A percentile compares a stretch with the other conserved stretches of the same genome.
Evolutionary conservation across 2,797 vertebrate species (phyloP).

Genomic region (Linurgus olivaceus): DNA sequence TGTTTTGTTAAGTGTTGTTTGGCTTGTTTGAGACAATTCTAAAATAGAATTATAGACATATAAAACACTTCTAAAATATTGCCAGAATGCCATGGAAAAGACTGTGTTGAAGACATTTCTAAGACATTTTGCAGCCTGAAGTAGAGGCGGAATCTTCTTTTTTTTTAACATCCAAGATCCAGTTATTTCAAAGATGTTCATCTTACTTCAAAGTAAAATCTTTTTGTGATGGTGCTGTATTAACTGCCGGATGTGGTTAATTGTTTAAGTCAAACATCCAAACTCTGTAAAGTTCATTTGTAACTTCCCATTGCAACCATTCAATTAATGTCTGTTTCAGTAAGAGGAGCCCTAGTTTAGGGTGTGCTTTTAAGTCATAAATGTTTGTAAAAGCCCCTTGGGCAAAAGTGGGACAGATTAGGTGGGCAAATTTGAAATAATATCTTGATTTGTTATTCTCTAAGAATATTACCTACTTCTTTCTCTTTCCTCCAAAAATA

Average conservation of each 20-base stretch:
- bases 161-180: not conserved
- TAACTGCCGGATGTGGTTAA: not conserved
- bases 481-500: not conserved
- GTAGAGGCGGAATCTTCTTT: not conserved
- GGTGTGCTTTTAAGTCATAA: not conserved
- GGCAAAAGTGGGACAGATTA: not conserved
- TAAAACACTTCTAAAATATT: constrained; percentile 27
- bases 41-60: constrained; percentile 72
- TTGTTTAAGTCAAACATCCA: not conserved
- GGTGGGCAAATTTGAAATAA: not conserved
- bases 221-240: not conserved
- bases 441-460: not conserved
- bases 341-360: not conserved
- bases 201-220: not conserved
- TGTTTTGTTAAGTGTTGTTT: constrained; percentile 73
- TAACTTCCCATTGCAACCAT: not conserved
- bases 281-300: not conserved
- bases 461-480: not conserved
- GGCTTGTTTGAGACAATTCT: constrained; percentile 71
- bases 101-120: not conserved
- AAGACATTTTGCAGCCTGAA: not conserved
- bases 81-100: not conserved
- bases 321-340: not conserved
- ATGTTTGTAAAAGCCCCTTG: not conserved
- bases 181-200: not conserved